Base-by-base conservation (phyloP, 2,797 vertebrate species). In the Thamnophis elegans region DNA sequence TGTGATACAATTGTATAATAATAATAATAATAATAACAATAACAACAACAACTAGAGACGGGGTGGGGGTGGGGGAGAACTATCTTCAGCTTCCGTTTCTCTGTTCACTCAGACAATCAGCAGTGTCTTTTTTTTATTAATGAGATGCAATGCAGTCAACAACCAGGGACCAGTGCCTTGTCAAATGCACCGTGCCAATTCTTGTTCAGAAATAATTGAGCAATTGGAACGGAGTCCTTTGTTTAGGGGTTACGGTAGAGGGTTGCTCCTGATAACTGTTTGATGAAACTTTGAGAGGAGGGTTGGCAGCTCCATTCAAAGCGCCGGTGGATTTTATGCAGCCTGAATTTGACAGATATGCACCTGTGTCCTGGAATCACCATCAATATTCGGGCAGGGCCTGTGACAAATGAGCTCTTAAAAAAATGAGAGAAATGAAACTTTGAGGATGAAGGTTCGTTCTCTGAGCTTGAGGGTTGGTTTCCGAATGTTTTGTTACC, bases 71-170 rank as follows among this genome's bases (percentile, higher is more conserved):
- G 5, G 0, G 26, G 16, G 4, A 18, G 7, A 25, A 22, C 32
- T 5, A 11, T 11, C 90, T 90, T 85, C 86, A 60, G 55, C 42
- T 25, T 56, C 22, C 32, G 62, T 88, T 93, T 90, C n/a, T 53
- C 89, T 54, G 56, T 91, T 94, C 96, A n/a, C 92, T 62, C 58
- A 94, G 93, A 93, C 85, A 91, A 96, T 94, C 42, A 90, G 87
- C 53, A 87, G 85, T 59, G 86, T 92, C 85, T 92, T 47, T 5
- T 47, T 47, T 47, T 95, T 93, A 94, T 93, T 92, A 93, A 59
- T 4, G 90, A 95, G 91, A 94, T 89, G 94, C 89, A 94, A 93
- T 89, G 65, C 36, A 18, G 36, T 26, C 42, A 94, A 60, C 93
- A 55, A 62, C 94, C 92, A 96, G 89, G 42, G 65, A 51, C 26